phyloP scores from a whole-genome alignment of 2,113 vertebrate species.

The Chrysochloris asiatica region DNA sequence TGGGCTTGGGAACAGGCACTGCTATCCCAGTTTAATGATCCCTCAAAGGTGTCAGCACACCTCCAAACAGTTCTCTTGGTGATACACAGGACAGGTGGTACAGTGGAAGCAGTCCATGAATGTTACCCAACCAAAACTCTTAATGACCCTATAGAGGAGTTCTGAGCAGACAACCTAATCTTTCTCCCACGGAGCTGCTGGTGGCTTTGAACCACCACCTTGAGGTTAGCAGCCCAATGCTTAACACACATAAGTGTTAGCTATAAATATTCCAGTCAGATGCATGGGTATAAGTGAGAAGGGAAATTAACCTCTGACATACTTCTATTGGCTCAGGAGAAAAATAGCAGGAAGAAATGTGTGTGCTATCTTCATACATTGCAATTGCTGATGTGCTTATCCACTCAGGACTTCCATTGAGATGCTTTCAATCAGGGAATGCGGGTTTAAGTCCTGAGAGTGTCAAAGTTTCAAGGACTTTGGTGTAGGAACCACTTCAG shows the following conservation, averaged over 20 bases:
- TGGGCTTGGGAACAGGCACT: too few species aligned
- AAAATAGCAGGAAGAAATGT: not conserved
- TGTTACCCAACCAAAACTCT: too few species aligned
- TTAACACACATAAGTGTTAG: rapidly evolving
- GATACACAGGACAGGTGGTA: not conserved
- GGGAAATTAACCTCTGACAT: not conserved
- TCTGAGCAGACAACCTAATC: too few species aligned
- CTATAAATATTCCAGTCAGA: not conserved
- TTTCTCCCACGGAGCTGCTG: too few species aligned
- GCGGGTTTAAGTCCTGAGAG: not conserved
- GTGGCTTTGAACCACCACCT: too few species aligned
- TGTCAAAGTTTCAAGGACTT: not conserved
- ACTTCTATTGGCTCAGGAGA: not conserved
- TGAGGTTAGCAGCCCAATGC: not conserved
- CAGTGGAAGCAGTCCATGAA: too few species aligned
- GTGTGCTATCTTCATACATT: not conserved
- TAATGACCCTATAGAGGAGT: too few species aligned
- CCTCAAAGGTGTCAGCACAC: not conserved
- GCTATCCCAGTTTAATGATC: not conserved
- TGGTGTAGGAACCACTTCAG: not conserved
- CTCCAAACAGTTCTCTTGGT: not conserved
- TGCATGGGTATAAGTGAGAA: rapidly evolving
- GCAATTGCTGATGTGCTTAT: not conserved
- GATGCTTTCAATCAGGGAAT: not conserved
- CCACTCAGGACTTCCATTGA: not conserved